Base-by-base conservation (phyloP, 1,140 invertebrate species). In the Bombyx mandarina region DNA sequence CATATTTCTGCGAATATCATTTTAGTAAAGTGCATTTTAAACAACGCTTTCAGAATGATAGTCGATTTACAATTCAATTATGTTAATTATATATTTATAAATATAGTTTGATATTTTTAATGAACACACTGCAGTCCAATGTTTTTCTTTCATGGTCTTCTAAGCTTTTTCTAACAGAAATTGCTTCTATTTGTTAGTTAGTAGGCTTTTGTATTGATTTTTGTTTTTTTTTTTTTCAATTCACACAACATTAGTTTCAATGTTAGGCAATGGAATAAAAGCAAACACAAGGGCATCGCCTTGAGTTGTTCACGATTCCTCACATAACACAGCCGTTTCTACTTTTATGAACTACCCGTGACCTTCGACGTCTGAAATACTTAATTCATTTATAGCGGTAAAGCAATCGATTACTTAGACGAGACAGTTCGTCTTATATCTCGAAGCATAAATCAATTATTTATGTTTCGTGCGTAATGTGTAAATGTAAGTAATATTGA, bases 381-480 rank as follows among this genome's bases (percentile, higher is more conserved):
- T 68, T 71, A 71, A 70, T 67, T 69, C 56, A 71, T 69, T 74
- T 67, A 63, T 63, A 62, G 60, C 55, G 54, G 42, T 56, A 10
- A 45, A 45, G 48, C 52, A 56, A 71, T 71, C 66, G 71, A 71
- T 73, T 68, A 62, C 58, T 57, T 60, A 64, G 61, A 66, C 64
- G 60, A 66, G 65, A 66, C 65, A 63, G 66, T 60, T 65, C 62
- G 53, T 69, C 61, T 68, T 60, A 66, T 68, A 64, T 63, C 59
- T 63, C 51, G 52, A 52, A 43, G 52, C 56, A 73, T 77, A 70
- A 77, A 79, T 75, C 2, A 35, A 35, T 35, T 62, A 79, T 75
- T 75, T 71, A 78, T 66, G 46, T 55, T 35, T 42, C 48, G 54
- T 54, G 62, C 54, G 18, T 22, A 7, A 26, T 9, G 50, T 10